Percentiles rank a stretch among this genome's conserved stretches.
phyloP scores from a whole-genome alignment of 2,113 vertebrate genomes.

The Rhizomys pruinosus region DNA sequence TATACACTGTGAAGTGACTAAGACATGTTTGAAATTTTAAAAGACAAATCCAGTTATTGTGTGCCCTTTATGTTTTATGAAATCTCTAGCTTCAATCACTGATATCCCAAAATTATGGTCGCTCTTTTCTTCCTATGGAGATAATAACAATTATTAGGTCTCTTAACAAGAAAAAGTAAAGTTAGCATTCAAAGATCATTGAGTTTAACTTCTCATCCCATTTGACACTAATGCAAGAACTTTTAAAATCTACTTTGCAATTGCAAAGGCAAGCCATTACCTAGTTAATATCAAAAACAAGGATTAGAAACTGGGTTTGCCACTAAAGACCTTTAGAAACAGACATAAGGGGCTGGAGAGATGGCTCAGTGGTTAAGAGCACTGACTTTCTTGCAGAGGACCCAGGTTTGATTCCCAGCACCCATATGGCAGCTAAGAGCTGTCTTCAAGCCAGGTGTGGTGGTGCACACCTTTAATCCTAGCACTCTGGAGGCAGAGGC shows the following conservation, averaged over 20 bases:
- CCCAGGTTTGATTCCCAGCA: too few species aligned
- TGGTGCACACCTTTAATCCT: too few species aligned
- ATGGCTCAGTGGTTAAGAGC: too few species aligned
- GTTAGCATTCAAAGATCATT: slow-evolving; percentile 52
- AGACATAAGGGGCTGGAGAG: too few species aligned
- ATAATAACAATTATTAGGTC: not conserved
- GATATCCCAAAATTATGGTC: not conserved
- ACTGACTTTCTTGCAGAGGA: too few species aligned
- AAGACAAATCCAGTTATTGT: not conserved
- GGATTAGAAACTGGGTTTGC: not conserved
- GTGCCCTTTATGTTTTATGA: not conserved
- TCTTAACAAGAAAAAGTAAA: slow-evolving; percentile 48
- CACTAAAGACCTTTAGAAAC: too few species aligned
- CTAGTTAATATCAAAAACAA: slow-evolving; percentile 63
- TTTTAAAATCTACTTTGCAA: slow-evolving; percentile 38
- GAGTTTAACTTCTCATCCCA: slow-evolving; percentile 52
- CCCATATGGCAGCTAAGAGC: too few species aligned
- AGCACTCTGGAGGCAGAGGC: too few species aligned
- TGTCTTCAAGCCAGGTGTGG: too few species aligned
- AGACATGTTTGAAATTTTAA: not conserved
- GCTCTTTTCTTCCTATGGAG: not conserved
- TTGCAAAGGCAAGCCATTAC: slow-evolving; percentile 26
- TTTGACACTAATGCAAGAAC: slow-evolving; percentile 14
- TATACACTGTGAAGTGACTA: not conserved
- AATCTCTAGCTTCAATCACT: not conserved